Evolutionary conservation across 2,113 vertebrate species (phyloP).

Genomic region (Xiphophorus hellerii): DNA sequence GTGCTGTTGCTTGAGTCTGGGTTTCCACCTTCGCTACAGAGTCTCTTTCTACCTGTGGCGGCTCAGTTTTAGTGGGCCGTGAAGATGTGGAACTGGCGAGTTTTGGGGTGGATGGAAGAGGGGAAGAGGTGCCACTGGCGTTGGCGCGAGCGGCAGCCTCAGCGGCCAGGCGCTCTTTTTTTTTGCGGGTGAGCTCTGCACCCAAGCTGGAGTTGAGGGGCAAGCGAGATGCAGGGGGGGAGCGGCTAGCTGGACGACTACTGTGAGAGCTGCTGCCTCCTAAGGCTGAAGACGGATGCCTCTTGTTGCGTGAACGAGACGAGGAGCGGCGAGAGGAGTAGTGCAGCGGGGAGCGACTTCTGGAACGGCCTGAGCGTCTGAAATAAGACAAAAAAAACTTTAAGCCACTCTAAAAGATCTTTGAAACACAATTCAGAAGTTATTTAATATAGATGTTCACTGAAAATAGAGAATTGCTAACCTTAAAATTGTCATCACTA

Average conservation of each 20-base stretch:
- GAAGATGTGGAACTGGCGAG: constrained; percentile 44
- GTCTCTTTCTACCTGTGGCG: constrained; percentile 50
- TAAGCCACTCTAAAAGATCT: neutral
- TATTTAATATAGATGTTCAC: neutral
- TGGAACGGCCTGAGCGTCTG: constrained; percentile 92
- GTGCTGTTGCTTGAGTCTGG: constrained; percentile 43
- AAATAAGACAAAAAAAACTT: neutral
- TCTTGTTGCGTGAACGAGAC: constrained; percentile 92
- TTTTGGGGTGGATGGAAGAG: constrained; percentile 70
- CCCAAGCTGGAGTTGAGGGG: constrained; percentile 94
- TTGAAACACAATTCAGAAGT: neutral
- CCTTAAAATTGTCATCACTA: neutral
- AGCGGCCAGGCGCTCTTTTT: constrained; percentile 91
- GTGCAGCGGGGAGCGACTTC: constrained; percentile 89
- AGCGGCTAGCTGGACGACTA: constrained; percentile 90
- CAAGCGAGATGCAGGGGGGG: constrained; percentile 87
- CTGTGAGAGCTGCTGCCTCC: constrained; percentile 78
- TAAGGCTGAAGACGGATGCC: constrained; percentile 85
- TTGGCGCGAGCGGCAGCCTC: constrained; percentile 87
- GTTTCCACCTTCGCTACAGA: constrained; percentile 35
- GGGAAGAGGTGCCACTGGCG: constrained; percentile 48
- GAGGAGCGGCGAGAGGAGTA: constrained; percentile 85
- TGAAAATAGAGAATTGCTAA: neutral
- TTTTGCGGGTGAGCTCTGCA: constrained; percentile 92
- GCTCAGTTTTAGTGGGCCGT: constrained; percentile 59